These are phyloP conservation scores for Etia nguti DNA, from an alignment of 2,113 vertebrate species.

Conservation along the genomic window DNA sequence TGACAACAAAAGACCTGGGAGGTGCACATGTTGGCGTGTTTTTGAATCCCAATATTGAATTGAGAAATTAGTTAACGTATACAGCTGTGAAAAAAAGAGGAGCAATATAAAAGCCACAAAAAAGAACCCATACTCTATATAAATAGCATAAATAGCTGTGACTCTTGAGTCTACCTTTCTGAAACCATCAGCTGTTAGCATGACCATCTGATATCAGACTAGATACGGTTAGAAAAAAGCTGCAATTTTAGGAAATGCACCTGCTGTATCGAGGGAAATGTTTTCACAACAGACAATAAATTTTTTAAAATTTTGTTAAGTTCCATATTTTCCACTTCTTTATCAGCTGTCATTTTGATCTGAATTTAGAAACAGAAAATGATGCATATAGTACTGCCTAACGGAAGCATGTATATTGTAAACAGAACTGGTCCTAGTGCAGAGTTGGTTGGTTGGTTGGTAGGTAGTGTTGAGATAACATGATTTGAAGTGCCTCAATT, in stretches of 20 bases:
- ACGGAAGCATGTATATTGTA: neutral
- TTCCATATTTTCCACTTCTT: conserved; percentile 11
- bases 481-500: too few relatives aligned
- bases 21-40: neutral
- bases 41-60: neutral
- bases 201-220: conserved; percentile 65
- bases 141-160: conserved; percentile 25
- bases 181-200: neutral
- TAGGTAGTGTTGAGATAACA: too few relatives aligned
- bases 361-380: neutral
- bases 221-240: neutral
- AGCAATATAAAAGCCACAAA: neutral
- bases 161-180: neutral
- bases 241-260: neutral
- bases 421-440: neutral
- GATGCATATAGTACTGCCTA: neutral
- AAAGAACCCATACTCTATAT: neutral
- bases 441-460: too few relatives aligned
- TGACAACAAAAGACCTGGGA: neutral
- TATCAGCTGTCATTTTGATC: conserved; percentile 23
- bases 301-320: neutral
- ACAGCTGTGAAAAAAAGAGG: neutral
- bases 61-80: neutral
- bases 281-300: neutral
- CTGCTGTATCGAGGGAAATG: neutral